phyloP scores from a whole-genome alignment of 2,797 vertebrate species.

The Orestias chungarensis region DNA sequence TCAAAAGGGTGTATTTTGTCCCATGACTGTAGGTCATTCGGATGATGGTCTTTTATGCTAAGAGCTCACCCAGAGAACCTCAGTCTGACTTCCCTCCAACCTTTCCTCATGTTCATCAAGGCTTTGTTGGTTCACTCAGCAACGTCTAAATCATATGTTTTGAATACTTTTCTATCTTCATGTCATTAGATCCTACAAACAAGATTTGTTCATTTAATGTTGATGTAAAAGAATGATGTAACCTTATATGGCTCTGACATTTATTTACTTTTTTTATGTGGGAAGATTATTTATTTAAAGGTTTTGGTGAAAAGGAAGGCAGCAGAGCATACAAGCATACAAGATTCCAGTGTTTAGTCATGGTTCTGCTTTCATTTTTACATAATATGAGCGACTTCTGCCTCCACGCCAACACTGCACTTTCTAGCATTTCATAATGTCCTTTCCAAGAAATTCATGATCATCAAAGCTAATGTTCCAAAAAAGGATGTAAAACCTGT shows the following conservation, averaged over 20 bases:
- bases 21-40: background rate
- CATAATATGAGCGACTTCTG: background rate
- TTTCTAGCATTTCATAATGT: constrained; percentile 21
- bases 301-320: background rate
- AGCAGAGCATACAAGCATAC: background rate
- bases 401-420: background rate
- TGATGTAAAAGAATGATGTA: background rate
- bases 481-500: constrained; percentile 14
- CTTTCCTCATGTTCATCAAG: constrained; percentile 3
- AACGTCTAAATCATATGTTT: background rate
- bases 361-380: background rate
- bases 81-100: background rate
- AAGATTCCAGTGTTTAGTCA: constrained; percentile 2
- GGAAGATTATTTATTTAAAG: background rate
- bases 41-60: too few species aligned
- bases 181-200: background rate
- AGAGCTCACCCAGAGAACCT: background rate
- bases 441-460: background rate
- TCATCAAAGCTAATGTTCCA: background rate
- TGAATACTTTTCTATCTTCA: background rate
- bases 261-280: background rate
- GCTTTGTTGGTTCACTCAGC: background rate
- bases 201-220: background rate
- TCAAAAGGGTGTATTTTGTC: background rate
- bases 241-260: background rate